Conservation (phyloP, 2,888 invertebrate genomes). For the Drosophila testacea region DNA sequence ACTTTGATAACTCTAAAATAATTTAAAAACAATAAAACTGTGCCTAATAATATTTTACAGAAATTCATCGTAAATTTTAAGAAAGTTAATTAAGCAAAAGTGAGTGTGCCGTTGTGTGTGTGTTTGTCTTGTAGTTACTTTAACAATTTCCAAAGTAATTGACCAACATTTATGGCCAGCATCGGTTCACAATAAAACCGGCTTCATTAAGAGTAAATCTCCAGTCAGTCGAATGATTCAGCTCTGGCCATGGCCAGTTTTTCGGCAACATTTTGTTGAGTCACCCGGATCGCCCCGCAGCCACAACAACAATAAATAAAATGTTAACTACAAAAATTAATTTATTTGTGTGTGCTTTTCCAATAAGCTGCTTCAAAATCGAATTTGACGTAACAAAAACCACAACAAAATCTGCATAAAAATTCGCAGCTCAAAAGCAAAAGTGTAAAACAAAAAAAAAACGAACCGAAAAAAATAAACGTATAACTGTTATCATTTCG, state of each 20-base stretch:
- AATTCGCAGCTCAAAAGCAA: slow-evolving; percentile 26
- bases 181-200: slow-evolving; percentile 38
- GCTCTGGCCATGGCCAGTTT: slow-evolving; percentile 24
- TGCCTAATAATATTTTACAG: too few species aligned
- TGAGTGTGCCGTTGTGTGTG: slow-evolving; percentile 27
- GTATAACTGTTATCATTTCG: slow-evolving; percentile 25
- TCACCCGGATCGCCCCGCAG: slow-evolving; percentile 24
- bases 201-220: slow-evolving; percentile 32
- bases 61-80: background rate
- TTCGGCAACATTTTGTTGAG: slow-evolving; percentile 42
- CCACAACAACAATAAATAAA: slow-evolving; percentile 18
- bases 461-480: background rate
- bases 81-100: slow-evolving; percentile 4
- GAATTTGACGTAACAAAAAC: slow-evolving; percentile 15
- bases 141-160: slow-evolving; percentile 14
- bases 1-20: background rate
- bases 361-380: background rate
- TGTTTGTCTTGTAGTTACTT: background rate
- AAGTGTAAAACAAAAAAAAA: slow-evolving; percentile 29
- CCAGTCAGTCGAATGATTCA: slow-evolving; percentile 27
- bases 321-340: background rate
- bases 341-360: slow-evolving; percentile 14
- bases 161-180: slow-evolving; percentile 11
- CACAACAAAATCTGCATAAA: slow-evolving; percentile 5
- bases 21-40: background rate